Conservation (phyloP, 2,888 invertebrate species). For the Dorcus parallelipipedus region DNA sequence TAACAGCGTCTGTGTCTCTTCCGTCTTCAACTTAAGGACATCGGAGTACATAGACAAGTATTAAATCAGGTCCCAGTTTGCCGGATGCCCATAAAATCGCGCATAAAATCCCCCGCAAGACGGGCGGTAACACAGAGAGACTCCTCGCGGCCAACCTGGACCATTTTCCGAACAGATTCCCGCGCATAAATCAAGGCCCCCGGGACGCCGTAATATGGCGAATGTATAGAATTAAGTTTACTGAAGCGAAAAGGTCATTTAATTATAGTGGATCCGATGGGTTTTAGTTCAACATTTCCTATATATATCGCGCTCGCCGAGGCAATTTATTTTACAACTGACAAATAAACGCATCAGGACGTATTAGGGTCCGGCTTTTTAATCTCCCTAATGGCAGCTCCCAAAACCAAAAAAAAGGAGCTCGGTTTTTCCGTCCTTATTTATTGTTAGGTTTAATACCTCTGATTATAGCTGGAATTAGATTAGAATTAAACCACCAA, state of each 20-base stretch:
- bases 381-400: background rate
- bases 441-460: too few relatives aligned
- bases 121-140: too few relatives aligned
- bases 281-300: conserved; percentile 10
- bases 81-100: too few relatives aligned
- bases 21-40: too few relatives aligned
- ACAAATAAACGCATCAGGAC: background rate
- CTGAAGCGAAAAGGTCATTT: conserved; percentile 21
- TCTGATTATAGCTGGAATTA: too few relatives aligned
- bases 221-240: conserved; percentile 21
- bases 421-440: too few relatives aligned
- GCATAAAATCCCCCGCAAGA: too few relatives aligned
- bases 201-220: conserved; percentile 11
- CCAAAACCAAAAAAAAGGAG: too few relatives aligned
- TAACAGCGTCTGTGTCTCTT: too few relatives aligned
- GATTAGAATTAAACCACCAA: too few relatives aligned
- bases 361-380: background rate
- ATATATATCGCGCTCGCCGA: background rate
- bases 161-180: background rate
- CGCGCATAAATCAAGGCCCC: conserved; percentile 22
- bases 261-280: conserved; percentile 18
- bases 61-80: too few relatives aligned
- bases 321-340: background rate
- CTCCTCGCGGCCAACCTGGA: background rate
- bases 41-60: too few relatives aligned